phyloP scores from a whole-genome alignment of 2,113 vertebrate genomes.

The Mellivora capensis region DNA sequence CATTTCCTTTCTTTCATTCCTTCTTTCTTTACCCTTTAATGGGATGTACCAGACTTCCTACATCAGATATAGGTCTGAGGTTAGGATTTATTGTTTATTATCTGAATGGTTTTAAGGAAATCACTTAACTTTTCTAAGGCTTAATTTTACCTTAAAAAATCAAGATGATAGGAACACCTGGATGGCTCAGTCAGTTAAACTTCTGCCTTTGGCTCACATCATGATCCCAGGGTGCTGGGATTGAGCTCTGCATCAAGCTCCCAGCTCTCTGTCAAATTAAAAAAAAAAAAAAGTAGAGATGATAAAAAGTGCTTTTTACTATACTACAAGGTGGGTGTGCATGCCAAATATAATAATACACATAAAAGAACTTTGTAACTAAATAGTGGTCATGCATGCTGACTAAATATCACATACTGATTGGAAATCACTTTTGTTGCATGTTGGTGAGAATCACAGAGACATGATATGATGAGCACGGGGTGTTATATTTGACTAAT shows the following conservation, averaged over 20 bases:
- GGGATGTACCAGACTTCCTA: not conserved
- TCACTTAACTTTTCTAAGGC: not conserved
- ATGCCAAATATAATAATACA: not conserved
- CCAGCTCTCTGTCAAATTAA: too few relatives aligned
- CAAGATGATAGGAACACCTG: not conserved
- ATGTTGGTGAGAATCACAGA: not conserved
- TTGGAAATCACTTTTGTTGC: not conserved
- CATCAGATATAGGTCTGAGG: not conserved
- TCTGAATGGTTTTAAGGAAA: not conserved
- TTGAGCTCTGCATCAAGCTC: too few relatives aligned
- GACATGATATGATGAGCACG: too few relatives aligned
- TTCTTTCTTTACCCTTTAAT: not conserved
- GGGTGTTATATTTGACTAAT: too few relatives aligned
- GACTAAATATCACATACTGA: not conserved
- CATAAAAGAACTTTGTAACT: not conserved
- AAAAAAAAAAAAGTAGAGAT: not conserved
- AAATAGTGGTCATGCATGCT: not conserved
- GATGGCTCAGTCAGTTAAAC: too few relatives aligned
- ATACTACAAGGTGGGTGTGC: not conserved
- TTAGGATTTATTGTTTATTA: not conserved
- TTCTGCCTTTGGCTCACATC: too few relatives aligned
- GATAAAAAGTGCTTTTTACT: not conserved
- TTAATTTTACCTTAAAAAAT: not conserved
- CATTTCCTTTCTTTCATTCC: not conserved
- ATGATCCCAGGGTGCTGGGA: too few relatives aligned